Conservation (phyloP, 2,113 vertebrate species). For the Mellivora capensis region DNA sequence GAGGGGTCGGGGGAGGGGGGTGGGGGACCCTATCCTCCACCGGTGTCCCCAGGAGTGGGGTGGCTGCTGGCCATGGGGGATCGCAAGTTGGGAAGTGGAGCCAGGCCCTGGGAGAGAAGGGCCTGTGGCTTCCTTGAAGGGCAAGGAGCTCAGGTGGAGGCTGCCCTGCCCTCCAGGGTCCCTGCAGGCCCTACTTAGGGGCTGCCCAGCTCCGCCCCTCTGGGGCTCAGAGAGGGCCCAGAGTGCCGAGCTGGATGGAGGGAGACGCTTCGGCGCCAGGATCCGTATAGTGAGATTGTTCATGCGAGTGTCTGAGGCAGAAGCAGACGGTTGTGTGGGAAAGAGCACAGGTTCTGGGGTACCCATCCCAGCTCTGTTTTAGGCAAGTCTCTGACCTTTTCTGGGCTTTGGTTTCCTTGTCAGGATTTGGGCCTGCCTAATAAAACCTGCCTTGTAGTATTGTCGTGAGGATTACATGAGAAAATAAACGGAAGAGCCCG, state of each 20-base stretch:
- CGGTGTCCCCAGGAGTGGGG: neutral
- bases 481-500: neutral
- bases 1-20: no score
- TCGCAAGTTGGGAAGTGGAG: neutral
- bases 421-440: neutral
- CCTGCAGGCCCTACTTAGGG: neutral
- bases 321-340: neutral
- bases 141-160: neutral
- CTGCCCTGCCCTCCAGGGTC: neutral
- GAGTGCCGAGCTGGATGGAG: neutral
- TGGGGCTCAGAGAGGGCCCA: neutral
- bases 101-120: neutral
- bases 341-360: neutral
- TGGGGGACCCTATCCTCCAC: neutral
- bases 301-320: neutral
- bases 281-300: neutral
- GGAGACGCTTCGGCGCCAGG: conserved; percentile 1
- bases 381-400: neutral
- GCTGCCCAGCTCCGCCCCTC: neutral
- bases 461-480: neutral
- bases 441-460: neutral
- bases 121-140: neutral
- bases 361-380: neutral
- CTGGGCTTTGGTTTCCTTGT: neutral
- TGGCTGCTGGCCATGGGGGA: neutral